These are phyloP conservation scores for Physeter macrocephalus DNA, from an alignment of 2,113 vertebrate genomes.

Conservation along the genomic window DNA sequence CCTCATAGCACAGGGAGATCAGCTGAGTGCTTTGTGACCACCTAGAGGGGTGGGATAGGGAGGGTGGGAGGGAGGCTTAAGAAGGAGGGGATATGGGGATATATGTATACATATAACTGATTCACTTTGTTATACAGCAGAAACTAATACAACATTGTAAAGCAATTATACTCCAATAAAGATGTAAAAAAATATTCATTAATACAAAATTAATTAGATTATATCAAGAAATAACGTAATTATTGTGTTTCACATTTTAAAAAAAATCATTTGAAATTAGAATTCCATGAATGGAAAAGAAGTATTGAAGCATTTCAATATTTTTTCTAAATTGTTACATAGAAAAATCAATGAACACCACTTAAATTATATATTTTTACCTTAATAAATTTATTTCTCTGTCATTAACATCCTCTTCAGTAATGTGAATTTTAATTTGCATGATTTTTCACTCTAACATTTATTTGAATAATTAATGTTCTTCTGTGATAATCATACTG, in stretches of 20 bases:
- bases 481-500: not conserved
- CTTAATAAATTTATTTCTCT: not conserved
- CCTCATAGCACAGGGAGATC: too few species aligned
- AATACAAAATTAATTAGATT: slow-evolving; percentile 11
- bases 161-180: too few species aligned
- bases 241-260: not conserved
- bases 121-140: too few species aligned
- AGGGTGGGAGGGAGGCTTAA: too few species aligned
- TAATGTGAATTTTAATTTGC: slow-evolving; percentile 42
- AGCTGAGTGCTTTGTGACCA: too few species aligned
- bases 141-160: too few species aligned
- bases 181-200: not conserved
- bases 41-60: too few species aligned
- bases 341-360: not conserved
- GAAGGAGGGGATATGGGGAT: too few species aligned
- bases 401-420: not conserved
- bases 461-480: slow-evolving; percentile 8
- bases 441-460: slow-evolving; percentile 8
- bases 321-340: not conserved
- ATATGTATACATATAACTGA: too few species aligned
- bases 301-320: not conserved
- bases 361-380: slow-evolving; percentile 3
- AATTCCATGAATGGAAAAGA: not conserved
- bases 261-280: not conserved
- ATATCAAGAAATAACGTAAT: not conserved